Percentiles rank a stretch among this genome's conserved stretches.
Conservation (phyloP, 1,140 invertebrate genomes). For the Cyphomyrmex costatus region DNA sequence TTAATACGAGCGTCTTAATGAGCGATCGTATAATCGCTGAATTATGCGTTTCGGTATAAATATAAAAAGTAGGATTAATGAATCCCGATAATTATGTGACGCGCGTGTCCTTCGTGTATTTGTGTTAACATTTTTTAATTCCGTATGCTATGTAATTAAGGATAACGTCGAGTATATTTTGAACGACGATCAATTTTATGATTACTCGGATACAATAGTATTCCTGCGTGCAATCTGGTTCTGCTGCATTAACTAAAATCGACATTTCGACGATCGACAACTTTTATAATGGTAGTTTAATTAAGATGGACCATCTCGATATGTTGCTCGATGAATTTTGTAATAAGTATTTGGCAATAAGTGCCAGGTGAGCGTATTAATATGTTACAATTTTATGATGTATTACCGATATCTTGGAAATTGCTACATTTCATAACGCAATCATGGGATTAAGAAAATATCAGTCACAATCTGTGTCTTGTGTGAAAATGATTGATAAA, state of each 20-base stretch:
- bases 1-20: constrained; percentile 20
- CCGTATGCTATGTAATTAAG: background rate
- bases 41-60: background rate
- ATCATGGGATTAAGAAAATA: background rate
- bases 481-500: constrained; percentile 28
- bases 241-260: background rate
- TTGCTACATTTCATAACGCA: constrained; percentile 5
- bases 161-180: background rate
- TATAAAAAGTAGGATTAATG: background rate
- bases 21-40: background rate
- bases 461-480: background rate
- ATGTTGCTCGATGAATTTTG: constrained; percentile 61
- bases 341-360: constrained; percentile 66
- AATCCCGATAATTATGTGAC: background rate
- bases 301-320: constrained; percentile 53
- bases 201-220: background rate
- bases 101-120: background rate
- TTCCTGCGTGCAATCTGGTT: background rate
- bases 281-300: constrained; percentile 70
- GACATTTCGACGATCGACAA: constrained; percentile 19
- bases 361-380: constrained; percentile 56
- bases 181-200: background rate
- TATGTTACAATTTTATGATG: constrained; percentile 12
- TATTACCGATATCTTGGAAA: constrained; percentile 6
- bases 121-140: background rate